Evolutionary conservation across 2,113 vertebrate genomes (phyloP), one percentile per base, ranked within the genome.

Genomic region (Baryphthengus martii): DNA sequence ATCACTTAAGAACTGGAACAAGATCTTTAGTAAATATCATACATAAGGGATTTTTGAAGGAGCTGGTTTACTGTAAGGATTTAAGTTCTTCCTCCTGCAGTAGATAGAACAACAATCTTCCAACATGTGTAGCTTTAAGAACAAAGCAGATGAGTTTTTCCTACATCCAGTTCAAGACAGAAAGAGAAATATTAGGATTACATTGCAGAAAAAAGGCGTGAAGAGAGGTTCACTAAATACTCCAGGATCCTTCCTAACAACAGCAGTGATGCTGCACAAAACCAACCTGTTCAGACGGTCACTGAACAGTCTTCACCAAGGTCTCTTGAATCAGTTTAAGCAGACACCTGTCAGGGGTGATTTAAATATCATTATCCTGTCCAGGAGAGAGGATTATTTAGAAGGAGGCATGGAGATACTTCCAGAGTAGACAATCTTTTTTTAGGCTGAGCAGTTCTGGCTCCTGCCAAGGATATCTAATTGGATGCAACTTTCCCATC

Each of bases 211-310:
- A 67, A 71, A 50, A 42, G 3, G 1, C 53, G 55, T 74, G 65
- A 58, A 18, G 3, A 65, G 18, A 53, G 5, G 19, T 72, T 92
- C 45, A 17, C 23, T 35, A 56, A 66, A 10, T 50, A 25, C 45
- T 63, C 0, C 0, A 12, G 13, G 7, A 79, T 7, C 25, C 20
- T 82, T 88, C 23, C 53, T 56, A 59, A 25, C 20, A 37, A 1
- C 0, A 40, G 28, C 9, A 26, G 24, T 33, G 37, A 21, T 24
- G 11, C 19, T 45, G 11, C 26, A 53, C 20, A 71, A 40, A 91
- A 14, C 1, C 17, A 67, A 33, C 12, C 21, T 37, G 37, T 19
- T 81, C 0, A 0, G 28, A 6, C 20, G n/a, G 26, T 68, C 68
- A 24, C 24, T 92, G 71, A 4, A 5, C 0, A 10, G 33, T 31